These are phyloP conservation scores for Zosterops hypoxanthus DNA, from an alignment of 2,113 vertebrate species.

Conservation along the genomic window DNA sequence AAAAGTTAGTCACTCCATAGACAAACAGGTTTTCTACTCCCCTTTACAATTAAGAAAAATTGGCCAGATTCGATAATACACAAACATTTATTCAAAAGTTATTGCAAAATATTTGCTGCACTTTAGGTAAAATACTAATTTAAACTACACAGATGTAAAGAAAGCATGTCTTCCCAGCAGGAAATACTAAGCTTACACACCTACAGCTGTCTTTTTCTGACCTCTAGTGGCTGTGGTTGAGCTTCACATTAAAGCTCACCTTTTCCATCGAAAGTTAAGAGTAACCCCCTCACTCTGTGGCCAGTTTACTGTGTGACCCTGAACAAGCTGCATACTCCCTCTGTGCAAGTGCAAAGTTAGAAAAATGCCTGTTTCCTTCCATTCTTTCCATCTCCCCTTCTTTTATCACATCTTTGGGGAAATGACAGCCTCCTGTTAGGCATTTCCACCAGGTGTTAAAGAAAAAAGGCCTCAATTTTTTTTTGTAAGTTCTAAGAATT, in stretches of 20 bases:
- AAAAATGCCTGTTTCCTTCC: neutral
- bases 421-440: neutral
- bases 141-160: neutral
- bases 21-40: neutral
- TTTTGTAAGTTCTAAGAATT: neutral
- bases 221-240: slow-evolving; percentile 59
- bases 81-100: neutral
- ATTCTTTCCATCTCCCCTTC: neutral
- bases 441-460: neutral
- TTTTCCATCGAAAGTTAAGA: neutral
- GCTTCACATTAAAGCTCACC: neutral
- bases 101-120: neutral
- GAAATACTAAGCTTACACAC: neutral
- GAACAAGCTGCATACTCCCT: neutral
- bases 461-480: neutral
- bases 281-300: accelerated
- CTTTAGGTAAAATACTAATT: neutral
- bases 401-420: neutral
- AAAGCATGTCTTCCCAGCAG: neutral
- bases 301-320: neutral
- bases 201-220: slow-evolving; percentile 40
- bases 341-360: neutral
- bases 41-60: accelerated
- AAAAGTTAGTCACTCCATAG: neutral
- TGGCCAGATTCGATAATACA: neutral